phyloP scores from a whole-genome alignment of 53 echinoderm and acorn worm genomes.

The Henricia sp. region DNA sequence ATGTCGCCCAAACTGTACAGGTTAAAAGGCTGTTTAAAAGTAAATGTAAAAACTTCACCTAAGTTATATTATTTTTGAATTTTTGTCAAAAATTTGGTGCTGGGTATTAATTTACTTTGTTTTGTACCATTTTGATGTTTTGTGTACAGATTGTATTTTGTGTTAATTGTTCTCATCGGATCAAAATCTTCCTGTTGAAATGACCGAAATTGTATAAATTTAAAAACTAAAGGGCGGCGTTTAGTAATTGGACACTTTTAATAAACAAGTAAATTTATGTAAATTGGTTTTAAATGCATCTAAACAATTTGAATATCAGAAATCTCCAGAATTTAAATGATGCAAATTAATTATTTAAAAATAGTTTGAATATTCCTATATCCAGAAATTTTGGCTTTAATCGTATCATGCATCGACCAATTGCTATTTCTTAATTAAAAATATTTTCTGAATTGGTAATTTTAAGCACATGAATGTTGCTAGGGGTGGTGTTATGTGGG shows the following conservation, averaged over 20 bases:
- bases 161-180: not conserved
- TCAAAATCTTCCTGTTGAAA: too few relatives aligned
- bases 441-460: not conserved
- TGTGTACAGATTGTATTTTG: not conserved
- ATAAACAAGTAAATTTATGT: not conserved
- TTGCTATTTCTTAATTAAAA: not conserved
- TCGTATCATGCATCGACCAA: not conserved
- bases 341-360: not conserved
- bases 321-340: not conserved
- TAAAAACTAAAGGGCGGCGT: not conserved
- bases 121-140: not conserved
- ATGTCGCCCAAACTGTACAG: too few relatives aligned
- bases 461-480: not conserved
- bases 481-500: not conserved
- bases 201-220: not conserved
- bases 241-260: not conserved
- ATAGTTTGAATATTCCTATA: not conserved
- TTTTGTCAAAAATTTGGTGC: not conserved
- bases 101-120: not conserved
- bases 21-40: too few relatives aligned
- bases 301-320: constrained; percentile 3
- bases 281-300: constrained; percentile 11
- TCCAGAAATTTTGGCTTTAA: not conserved
- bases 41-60: too few relatives aligned
- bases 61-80: not conserved